Evolutionary conservation across 2,797 vertebrate genomes (phyloP).

Genomic region (Chromis chromis): DNA sequence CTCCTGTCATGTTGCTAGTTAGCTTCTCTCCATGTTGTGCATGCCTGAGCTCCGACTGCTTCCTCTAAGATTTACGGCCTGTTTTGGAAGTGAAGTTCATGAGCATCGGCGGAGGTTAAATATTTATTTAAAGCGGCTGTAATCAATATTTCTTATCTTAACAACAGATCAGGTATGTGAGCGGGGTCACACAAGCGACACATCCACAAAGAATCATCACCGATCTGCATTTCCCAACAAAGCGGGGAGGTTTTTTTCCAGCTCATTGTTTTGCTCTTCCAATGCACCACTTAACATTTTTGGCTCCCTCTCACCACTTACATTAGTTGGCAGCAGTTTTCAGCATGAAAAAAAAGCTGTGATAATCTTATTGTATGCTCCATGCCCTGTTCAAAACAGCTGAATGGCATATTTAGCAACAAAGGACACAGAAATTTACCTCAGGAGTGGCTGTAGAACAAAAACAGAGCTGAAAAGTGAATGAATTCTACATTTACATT

Average conservation of each 20-base stretch:
- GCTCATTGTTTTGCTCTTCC: constrained; percentile 4
- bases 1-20: constrained; percentile 4
- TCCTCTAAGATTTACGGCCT: constrained; percentile 29
- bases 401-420: not conserved
- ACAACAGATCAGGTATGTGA: not conserved
- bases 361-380: no score
- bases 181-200: not conserved
- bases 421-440: not conserved
- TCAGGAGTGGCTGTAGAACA: no score
- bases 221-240: not conserved
- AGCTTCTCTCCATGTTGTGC: not conserved
- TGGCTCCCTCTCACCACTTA: no score
- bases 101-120: not conserved
- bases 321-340: not conserved
- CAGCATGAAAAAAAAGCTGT: not conserved
- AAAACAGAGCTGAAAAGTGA: not conserved
- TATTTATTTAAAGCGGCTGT: constrained; percentile 20
- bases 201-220: not conserved
- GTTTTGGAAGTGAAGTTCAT: constrained; percentile 35
- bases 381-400: not conserved
- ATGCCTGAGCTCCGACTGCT: not conserved
- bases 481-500: not conserved
- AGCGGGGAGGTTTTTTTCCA: not conserved
- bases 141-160: constrained; percentile 10
- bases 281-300: not conserved